A percentile compares a stretch with the other conserved stretches of the same genome.
Evolutionary conservation across 64 coral and sea anemone species (phyloP).

Genomic region (Acropora yongei): DNA sequence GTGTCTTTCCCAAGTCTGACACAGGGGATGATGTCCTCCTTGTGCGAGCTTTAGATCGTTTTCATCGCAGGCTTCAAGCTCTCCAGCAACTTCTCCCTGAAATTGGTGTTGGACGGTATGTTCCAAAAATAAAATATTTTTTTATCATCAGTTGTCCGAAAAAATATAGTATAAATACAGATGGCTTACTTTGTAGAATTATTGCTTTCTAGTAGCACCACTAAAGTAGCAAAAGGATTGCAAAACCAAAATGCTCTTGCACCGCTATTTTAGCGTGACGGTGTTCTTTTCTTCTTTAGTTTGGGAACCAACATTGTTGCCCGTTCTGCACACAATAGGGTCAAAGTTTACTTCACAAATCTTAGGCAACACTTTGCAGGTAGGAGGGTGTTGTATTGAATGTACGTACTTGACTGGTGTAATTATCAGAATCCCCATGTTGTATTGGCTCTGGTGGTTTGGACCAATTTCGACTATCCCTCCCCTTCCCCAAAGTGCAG

Average conservation of each 20-base stretch:
- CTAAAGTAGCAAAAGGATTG: too few relatives aligned
- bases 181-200: too few relatives aligned
- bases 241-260: too few relatives aligned
- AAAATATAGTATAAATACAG: too few relatives aligned
- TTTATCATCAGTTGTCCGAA: too few relatives aligned
- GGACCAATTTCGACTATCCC: too few relatives aligned
- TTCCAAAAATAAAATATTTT: not conserved
- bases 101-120: slow-evolving; percentile 83
- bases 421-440: not conserved
- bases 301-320: slow-evolving; percentile 96
- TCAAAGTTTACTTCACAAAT: slow-evolving; percentile 78
- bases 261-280: not conserved
- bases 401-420: not conserved
- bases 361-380: slow-evolving; percentile 94
- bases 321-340: slow-evolving; percentile 87
- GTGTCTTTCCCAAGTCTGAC: slow-evolving; percentile 52
- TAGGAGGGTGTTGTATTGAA: too few relatives aligned
- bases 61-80: slow-evolving; percentile 94
- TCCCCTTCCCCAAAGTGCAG: too few relatives aligned
- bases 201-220: too few relatives aligned
- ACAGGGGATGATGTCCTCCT: slow-evolving; percentile 85
- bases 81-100: slow-evolving; percentile 95
- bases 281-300: slow-evolving; percentile 38
- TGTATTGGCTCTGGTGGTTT: too few relatives aligned
- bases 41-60: slow-evolving; percentile 90